Base-by-base conservation (phyloP, 2,888 invertebrate genomes). In the Andrena haemorrhoa region DNA sequence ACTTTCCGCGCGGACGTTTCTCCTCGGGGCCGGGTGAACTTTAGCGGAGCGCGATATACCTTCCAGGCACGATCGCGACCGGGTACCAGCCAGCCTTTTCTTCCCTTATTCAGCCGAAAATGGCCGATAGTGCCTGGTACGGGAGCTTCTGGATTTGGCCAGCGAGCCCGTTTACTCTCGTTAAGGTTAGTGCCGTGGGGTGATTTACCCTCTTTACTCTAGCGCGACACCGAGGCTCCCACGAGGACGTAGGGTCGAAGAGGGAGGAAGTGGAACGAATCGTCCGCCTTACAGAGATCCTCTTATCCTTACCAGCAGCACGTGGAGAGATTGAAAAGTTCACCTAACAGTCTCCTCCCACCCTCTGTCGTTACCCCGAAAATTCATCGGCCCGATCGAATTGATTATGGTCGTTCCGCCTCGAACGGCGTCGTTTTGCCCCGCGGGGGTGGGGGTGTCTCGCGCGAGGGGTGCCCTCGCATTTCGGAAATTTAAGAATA, bases 101-200 rank as follows among this genome's bases (percentile, higher is more conserved):
- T 63, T 74, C 53, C 47, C 64, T 73, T 78, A 78, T 76, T 83
- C 75, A 71, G 47, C 71, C 79, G 83, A 78, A 81, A 84, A 84
- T 73, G 72, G 75, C 76, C 72, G 78, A 84, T 79, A 77, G 70
- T 70, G 63, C 58, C 75, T 71, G 69, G 35, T 63, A 68, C 33
- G 53, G 76, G 51, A 60, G 80, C 79, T 75, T 75, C 78, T 79
- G 89, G 87, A 88, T 86, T 88, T 77, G 71, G 83, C 75, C 85
- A 89, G 89, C 84, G 89, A 84, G 85, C 84, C 79, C 90, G 83
- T 89, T 89, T 89, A 88, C 90, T 89, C 85, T 90, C 82, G 87
- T 90, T 89, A 90, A 90, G 87, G 85, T 79, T 84, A 89, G 82
- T 85, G 83, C 85, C 84, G 84, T 78, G 80, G 80, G 82, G 81